Conservation (phyloP, 2,888 invertebrate genomes). For the Drosophila percnosoma region DNA sequence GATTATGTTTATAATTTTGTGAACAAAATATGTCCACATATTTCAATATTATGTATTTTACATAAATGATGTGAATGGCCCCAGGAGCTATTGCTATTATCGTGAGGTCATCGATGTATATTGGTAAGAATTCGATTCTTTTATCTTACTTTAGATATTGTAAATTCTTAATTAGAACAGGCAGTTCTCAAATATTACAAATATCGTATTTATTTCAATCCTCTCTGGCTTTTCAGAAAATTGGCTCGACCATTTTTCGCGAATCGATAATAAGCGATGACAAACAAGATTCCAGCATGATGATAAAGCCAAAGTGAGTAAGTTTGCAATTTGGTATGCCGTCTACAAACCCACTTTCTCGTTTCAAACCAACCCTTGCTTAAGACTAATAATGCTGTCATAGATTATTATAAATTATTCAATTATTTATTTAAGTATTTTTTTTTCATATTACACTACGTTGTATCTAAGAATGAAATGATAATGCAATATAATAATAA, state of each 20-base stretch:
- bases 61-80: constrained; percentile 22
- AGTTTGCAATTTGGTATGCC: not conserved
- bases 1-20: constrained; percentile 41
- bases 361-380: not conserved
- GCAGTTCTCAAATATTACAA: not conserved
- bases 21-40: constrained; percentile 2
- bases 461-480: not conserved
- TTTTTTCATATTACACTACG: not conserved
- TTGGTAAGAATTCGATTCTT: constrained; percentile 20
- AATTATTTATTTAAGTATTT: not conserved
- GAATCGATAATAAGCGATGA: constrained; percentile 39
- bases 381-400: not conserved
- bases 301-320: constrained; percentile 42
- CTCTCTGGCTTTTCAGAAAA: constrained; percentile 12
- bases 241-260: constrained; percentile 16
- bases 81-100: constrained; percentile 9
- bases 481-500: not conserved
- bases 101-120: constrained; percentile 40
- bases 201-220: not conserved
- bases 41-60: constrained; percentile 1
- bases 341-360: not conserved
- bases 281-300: constrained; percentile 38
- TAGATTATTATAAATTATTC: not conserved
- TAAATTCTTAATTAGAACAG: not conserved
- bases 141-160: not conserved